Percentiles rank a stretch among this genome's conserved stretches.
These are phyloP conservation scores for Trypoxylus dichotomus DNA, from an alignment of 1,140 invertebrate genomes.

Conservation along the genomic window DNA sequence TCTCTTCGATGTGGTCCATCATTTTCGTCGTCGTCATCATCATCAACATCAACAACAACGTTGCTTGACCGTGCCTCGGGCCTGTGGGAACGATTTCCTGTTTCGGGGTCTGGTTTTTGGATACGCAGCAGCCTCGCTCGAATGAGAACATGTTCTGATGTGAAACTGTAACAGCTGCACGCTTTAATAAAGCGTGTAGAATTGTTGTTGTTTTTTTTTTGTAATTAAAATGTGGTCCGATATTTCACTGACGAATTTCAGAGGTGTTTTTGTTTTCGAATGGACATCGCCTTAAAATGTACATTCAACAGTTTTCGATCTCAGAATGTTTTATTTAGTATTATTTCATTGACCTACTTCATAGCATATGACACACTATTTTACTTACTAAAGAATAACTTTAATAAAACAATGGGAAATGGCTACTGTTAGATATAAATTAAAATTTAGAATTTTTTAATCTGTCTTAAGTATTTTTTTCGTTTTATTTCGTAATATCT, in stretches of 20 bases:
- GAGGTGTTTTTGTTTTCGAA: background rate
- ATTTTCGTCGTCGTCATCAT: slow-evolving; percentile 14
- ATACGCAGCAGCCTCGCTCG: background rate
- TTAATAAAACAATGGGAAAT: too few relatives aligned
- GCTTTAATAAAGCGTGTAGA: background rate
- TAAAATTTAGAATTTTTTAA: too few relatives aligned
- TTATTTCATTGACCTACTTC: background rate
- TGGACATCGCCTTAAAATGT: background rate
- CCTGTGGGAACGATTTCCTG: slow-evolving; percentile 15
- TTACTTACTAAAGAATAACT: too few relatives aligned
- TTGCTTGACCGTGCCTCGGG: background rate
- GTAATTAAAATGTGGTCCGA: background rate
- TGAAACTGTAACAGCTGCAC: slow-evolving; percentile 9
- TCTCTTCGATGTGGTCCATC: slow-evolving; percentile 10
- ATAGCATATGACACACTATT: background rate
- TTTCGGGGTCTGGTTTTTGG: background rate
- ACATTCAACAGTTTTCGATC: background rate
- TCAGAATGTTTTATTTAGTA: background rate
- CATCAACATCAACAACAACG: background rate
- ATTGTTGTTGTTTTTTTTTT: background rate
- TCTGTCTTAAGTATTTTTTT: too few relatives aligned
- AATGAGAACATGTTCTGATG: slow-evolving; percentile 5
- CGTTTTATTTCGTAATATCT: too few relatives aligned
- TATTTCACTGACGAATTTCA: background rate
- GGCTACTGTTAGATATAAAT: too few relatives aligned